Evolutionary conservation across 2,888 invertebrate species (phyloP).

Genomic region (Cyrtodaria siliqua): DNA sequence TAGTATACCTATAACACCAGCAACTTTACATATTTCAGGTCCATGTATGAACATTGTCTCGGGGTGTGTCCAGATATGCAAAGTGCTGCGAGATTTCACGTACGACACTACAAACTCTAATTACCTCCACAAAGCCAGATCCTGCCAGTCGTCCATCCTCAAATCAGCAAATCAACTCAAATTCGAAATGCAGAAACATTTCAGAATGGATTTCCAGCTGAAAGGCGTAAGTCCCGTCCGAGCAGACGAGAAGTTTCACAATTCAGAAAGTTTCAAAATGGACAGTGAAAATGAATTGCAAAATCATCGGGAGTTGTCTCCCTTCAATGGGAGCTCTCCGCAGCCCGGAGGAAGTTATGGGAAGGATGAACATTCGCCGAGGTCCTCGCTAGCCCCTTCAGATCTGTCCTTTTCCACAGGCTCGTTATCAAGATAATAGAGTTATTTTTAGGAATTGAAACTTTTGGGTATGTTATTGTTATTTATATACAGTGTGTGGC

Average conservation of each 20-base stretch:
- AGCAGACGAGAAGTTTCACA: constrained; percentile 15
- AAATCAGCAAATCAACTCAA: constrained; percentile 58
- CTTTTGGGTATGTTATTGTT: too few species aligned
- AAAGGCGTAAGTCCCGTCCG: constrained; percentile 44
- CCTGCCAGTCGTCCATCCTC: constrained; percentile 50
- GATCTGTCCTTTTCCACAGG: constrained; percentile 49
- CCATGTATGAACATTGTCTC: constrained; percentile 84
- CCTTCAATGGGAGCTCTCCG: constrained; percentile 42
- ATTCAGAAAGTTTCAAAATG: not conserved
- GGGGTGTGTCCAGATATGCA: constrained; percentile 83
- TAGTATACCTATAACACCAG: too few species aligned
- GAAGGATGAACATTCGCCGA: constrained; percentile 43
- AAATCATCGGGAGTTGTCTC: constrained; percentile 44
- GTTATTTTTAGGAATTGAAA: too few species aligned
- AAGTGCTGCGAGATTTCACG: constrained; percentile 79
- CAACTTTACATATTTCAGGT: constrained; percentile 70
- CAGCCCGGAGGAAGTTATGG: constrained; percentile 34
- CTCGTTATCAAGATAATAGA: constrained; percentile 46
- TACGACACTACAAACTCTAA: constrained; percentile 67
- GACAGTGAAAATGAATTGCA: constrained; percentile 10
- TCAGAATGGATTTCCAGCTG: constrained; percentile 51
- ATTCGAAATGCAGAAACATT: constrained; percentile 50
- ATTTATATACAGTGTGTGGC: too few species aligned
- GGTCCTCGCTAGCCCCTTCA: constrained; percentile 53
- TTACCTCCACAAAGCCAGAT: constrained; percentile 51